Evolutionary conservation across 2,797 vertebrate species (phyloP).

Genomic region (Darevskia nairensis): DNA sequence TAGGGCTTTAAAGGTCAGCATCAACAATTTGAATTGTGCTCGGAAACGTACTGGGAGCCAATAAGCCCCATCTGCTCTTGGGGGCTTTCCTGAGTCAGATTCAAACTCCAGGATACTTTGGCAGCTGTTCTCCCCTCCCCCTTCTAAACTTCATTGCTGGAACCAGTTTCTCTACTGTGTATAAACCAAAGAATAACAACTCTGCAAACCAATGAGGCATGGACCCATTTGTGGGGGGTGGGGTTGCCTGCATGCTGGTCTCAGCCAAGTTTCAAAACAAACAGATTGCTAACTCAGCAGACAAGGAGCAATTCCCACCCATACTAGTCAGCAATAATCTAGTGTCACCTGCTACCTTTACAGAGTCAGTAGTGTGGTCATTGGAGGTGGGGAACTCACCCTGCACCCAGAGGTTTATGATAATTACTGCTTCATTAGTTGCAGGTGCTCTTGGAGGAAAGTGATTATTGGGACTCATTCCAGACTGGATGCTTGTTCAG

Average conservation of each 20-base stretch:
- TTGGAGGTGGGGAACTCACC: no score
- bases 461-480: no score
- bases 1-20: no score
- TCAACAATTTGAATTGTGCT: no score
- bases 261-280: constrained; percentile 73
- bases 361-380: no score
- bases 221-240: constrained; percentile 60
- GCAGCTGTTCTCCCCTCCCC: constrained; percentile 33
- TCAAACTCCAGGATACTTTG: constrained; percentile 63
- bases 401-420: no score
- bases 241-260: constrained; percentile 61
- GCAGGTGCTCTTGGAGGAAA: no score
- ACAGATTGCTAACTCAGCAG: constrained; percentile 70
- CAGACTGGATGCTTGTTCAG: no score
- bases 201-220: constrained; percentile 72
- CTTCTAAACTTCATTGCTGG: constrained; percentile 34
- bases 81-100: constrained; percentile 63
- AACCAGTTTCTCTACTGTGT: constrained; percentile 65
- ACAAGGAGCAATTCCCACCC: constrained; percentile 58
- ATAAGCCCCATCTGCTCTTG: no score
- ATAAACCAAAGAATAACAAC: constrained; percentile 65
- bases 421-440: no score
- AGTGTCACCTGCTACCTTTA: constrained; percentile 45
- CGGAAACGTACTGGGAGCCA: no score
- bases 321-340: constrained; percentile 53